phyloP scores from a whole-genome alignment of 2,888 invertebrate species.

The Euproctis similis region DNA sequence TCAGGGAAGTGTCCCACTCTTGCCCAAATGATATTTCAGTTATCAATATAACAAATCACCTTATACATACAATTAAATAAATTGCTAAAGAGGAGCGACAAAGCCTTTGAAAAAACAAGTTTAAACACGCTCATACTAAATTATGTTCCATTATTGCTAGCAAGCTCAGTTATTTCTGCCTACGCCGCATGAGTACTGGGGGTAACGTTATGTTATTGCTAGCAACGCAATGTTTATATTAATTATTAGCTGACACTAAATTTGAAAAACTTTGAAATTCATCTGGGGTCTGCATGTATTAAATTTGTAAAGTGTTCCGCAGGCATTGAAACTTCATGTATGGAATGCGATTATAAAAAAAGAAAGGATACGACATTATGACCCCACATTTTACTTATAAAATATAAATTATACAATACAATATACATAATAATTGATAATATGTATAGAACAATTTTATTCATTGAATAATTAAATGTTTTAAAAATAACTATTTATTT shows the following conservation, averaged over 20 bases:
- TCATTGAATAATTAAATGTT: constrained; percentile 43
- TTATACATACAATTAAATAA: constrained; percentile 28
- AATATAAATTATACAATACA: constrained; percentile 48
- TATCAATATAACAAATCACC: constrained; percentile 31
- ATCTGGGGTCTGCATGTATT: too few species aligned
- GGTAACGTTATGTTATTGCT: too few species aligned
- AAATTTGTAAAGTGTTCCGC: too few species aligned
- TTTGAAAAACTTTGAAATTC: too few species aligned
- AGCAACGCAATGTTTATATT: too few species aligned
- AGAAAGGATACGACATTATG: constrained; percentile 18
- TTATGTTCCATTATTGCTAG: too few species aligned
- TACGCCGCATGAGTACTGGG: too few species aligned
- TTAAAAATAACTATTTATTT: constrained; percentile 45
- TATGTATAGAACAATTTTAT: constrained; percentile 42
- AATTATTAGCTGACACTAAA: too few species aligned
- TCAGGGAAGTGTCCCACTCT: constrained; percentile 23
- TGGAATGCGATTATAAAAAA: constrained; percentile 47
- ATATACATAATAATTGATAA: constrained; percentile 44
- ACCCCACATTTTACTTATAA: constrained; percentile 49
- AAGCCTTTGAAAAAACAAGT: constrained; percentile 28
- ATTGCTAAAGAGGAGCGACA: constrained; percentile 33
- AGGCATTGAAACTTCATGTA: constrained; percentile 29
- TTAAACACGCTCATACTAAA: too few species aligned
- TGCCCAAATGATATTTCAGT: constrained; percentile 23
- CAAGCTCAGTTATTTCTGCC: too few species aligned